Percentiles rank a stretch among this genome's conserved stretches.
phyloP scores from a whole-genome alignment of 2,113 vertebrate genomes.

The Cacatua alba region DNA sequence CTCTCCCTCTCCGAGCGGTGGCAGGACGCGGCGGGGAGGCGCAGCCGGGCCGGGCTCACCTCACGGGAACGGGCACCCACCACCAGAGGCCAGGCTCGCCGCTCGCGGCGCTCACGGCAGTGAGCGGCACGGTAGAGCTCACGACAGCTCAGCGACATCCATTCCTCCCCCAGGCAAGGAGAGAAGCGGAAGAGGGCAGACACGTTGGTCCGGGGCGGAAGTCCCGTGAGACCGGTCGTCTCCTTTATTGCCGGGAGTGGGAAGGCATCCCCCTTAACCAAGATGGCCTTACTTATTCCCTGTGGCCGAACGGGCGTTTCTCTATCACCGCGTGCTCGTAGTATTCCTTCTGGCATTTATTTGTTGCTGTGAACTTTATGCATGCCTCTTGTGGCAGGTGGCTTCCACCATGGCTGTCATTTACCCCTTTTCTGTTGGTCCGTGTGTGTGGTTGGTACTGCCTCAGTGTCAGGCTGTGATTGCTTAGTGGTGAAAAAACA shows the following conservation, averaged over 20 bases:
- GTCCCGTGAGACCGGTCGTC: rapidly evolving
- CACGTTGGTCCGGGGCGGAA: neutral
- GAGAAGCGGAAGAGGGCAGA: rapidly evolving
- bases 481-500: neutral
- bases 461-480: rapidly evolving
- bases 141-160: rapidly evolving
- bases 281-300: rapidly evolving
- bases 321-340: rapidly evolving
- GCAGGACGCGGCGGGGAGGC: neutral
- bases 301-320: rapidly evolving
- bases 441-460: rapidly evolving
- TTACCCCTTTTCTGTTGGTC: neutral
- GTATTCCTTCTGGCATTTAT: neutral
- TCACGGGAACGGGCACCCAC: neutral
- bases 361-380: neutral
- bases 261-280: neutral
- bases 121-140: neutral
- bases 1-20: too few species aligned
- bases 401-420: rapidly evolving
- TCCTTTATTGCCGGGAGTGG: rapidly evolving
- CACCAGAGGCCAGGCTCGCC: neutral
- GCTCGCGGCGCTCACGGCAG: conserved; percentile 47
- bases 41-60: neutral
- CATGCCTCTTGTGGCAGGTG: rapidly evolving
- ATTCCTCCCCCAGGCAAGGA: rapidly evolving